phyloP scores from a whole-genome alignment of 2,113 vertebrate genomes.

The Scopus umbretta region DNA sequence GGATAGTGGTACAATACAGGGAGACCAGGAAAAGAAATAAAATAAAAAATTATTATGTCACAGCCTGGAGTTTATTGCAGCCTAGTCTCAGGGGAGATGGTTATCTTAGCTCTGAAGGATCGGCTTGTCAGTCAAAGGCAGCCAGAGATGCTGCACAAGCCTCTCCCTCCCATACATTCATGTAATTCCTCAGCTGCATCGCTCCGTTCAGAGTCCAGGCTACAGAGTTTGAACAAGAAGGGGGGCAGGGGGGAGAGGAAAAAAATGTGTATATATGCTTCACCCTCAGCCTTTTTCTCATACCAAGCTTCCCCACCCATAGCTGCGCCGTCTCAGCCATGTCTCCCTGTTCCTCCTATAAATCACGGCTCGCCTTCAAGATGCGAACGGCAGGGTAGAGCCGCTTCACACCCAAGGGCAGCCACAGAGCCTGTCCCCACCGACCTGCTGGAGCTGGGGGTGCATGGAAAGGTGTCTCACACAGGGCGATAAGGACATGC shows the following conservation, averaged over 20 bases:
- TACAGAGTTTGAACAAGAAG: not conserved
- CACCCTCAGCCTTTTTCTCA: slow-evolving; percentile 38
- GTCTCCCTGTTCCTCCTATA: not conserved
- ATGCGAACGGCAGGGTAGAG: not conserved
- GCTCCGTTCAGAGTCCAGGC: not conserved
- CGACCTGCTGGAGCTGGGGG: not conserved
- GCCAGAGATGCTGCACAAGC: slow-evolving; percentile 1
- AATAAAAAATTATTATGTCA: not conserved
- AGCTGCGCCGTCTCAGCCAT: not conserved
- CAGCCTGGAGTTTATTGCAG: not conserved
- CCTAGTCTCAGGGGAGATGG: not conserved
- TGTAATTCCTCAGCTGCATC: slow-evolving; percentile 49
- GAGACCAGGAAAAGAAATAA: not conserved
- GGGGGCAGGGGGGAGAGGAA: not conserved
- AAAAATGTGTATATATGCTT: not conserved
- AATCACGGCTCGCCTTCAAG: not conserved
- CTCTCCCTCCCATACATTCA: slow-evolving; percentile 51
- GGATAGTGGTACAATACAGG: fast-evolving
- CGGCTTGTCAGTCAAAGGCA: not conserved
- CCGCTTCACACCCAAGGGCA: not conserved
- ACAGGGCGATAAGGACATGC: not conserved
- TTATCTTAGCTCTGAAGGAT: not conserved
- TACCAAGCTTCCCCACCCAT: not conserved
- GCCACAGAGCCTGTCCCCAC: not conserved
- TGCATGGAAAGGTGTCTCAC: fast-evolving